Percentiles rank a stretch among this genome's conserved stretches.
These are phyloP conservation scores for Drosophila ambigua DNA, from an alignment of 1,140 invertebrate species.

Conservation along the genomic window DNA sequence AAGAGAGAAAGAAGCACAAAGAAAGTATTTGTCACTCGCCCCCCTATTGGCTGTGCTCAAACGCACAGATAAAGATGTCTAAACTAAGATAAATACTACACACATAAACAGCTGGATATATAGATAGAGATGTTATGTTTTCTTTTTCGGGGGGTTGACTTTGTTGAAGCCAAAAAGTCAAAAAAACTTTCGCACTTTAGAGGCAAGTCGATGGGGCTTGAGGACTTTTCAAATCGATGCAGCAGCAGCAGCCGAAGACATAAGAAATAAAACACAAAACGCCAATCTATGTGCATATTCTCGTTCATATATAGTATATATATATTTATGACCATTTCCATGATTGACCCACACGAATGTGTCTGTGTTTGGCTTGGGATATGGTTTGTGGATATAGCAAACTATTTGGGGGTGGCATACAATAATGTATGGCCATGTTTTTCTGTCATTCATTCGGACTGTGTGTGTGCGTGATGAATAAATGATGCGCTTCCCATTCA, in stretches of 20 bases:
- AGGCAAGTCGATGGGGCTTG: conserved; percentile 13
- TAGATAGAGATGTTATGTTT: conserved; percentile 3
- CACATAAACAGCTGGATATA: conserved; percentile 17
- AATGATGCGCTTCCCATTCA: conserved; percentile 66
- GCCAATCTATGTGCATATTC: conserved; percentile 10
- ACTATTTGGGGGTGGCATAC: conserved; percentile 20
- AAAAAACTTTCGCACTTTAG: conserved; percentile 29
- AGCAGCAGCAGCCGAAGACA: too few species aligned
- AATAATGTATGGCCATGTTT: conserved; percentile 63
- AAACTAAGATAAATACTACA: conserved; percentile 14
- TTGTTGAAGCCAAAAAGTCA: conserved; percentile 8
- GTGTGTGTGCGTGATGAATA: conserved; percentile 73
- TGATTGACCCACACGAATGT: conserved; percentile 66
- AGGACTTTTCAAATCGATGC: conserved; percentile 37
- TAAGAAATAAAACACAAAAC: conserved; percentile 38
- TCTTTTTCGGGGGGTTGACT: conserved; percentile 29
- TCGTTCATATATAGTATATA: conserved; percentile 5
- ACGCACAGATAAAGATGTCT: conserved; percentile 19
- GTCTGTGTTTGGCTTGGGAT: conserved; percentile 35
- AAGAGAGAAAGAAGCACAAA: conserved; percentile 1
- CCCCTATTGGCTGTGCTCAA: conserved; percentile 10
- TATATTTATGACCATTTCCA: conserved; percentile 77
- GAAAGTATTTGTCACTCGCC: neutral
- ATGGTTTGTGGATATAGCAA: conserved; percentile 22
- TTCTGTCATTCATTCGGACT: conserved; percentile 47